A percentile compares a stretch with the other conserved stretches of the same genome.
phyloP scores from a whole-genome alignment of 2,888 invertebrate species.

The Pseudoips prasinana region DNA sequence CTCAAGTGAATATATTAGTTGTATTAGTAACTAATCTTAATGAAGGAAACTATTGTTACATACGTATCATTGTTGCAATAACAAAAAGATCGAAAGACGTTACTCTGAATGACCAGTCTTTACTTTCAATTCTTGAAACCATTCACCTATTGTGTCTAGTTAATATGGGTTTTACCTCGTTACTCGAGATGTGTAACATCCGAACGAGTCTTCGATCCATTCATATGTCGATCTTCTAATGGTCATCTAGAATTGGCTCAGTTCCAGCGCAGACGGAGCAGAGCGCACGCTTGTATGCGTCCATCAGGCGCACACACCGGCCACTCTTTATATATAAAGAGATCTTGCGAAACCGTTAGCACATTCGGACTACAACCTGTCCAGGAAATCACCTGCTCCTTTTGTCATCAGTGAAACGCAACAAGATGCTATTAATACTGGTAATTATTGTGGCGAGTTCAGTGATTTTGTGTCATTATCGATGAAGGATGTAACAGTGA shows the following conservation, averaged over 20 bases:
- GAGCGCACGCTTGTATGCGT: slow-evolving; percentile 49
- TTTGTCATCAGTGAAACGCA: slow-evolving; percentile 46
- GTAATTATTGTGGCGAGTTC: slow-evolving; percentile 45
- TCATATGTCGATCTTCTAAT: slow-evolving; percentile 63
- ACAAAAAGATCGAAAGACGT: slow-evolving; percentile 15
- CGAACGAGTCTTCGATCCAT: slow-evolving; percentile 52
- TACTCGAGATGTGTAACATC: slow-evolving; percentile 44
- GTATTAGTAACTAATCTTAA: background rate
- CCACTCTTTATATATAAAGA: slow-evolving; percentile 69
- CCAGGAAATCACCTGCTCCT: slow-evolving; percentile 72
- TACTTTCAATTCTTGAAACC: slow-evolving; percentile 26
- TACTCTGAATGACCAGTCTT: slow-evolving; percentile 18
- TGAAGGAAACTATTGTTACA: slow-evolving; percentile 14
- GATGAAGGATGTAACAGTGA: slow-evolving; percentile 13
- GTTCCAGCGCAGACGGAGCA: slow-evolving; percentile 61
- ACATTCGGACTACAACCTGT: slow-evolving; percentile 71
- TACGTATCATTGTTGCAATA: slow-evolving; percentile 10
- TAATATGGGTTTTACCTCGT: slow-evolving; percentile 31
- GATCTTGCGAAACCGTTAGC: slow-evolving; percentile 76
- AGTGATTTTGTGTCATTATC: slow-evolving; percentile 18
- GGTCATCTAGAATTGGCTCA: slow-evolving; percentile 65
- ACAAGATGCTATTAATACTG: slow-evolving; percentile 61
- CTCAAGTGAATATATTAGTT: slow-evolving; percentile 1
- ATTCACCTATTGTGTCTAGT: slow-evolving; percentile 35
- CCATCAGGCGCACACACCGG: slow-evolving; percentile 48